Evolutionary conservation across 2,888 invertebrate genomes (phyloP).

Genomic region (Eupithecia dodoneata): DNA sequence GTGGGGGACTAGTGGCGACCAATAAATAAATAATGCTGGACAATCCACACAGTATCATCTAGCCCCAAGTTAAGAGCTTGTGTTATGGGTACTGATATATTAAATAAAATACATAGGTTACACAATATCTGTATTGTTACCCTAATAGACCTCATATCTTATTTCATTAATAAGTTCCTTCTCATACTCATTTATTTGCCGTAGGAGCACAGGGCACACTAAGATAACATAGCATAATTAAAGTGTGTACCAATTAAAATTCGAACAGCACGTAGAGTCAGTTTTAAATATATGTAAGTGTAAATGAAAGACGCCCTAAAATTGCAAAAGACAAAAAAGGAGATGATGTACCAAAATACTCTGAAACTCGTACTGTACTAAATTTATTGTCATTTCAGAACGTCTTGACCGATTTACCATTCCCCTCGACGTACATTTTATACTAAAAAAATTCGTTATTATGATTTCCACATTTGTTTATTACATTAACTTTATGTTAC

Average conservation of each 20-base stretch:
- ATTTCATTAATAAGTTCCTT: too few relatives aligned
- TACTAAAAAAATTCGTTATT: constrained; percentile 6
- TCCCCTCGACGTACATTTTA: neutral
- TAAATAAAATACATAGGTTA: too few relatives aligned
- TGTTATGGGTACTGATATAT: too few relatives aligned
- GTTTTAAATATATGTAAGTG: neutral
- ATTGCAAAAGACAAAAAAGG: neutral
- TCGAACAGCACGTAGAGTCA: neutral
- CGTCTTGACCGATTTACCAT: neutral
- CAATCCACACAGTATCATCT: too few relatives aligned
- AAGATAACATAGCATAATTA: too few relatives aligned
- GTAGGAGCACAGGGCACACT: too few relatives aligned
- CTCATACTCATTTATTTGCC: too few relatives aligned
- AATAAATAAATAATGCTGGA: too few relatives aligned
- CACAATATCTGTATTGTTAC: too few relatives aligned
- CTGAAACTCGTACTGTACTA: neutral
- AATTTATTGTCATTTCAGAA: neutral
- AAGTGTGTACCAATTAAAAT: too few relatives aligned
- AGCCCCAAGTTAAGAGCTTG: too few relatives aligned
- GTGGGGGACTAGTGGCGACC: neutral
- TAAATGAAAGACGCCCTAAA: neutral
- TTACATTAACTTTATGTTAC: constrained; percentile 6
- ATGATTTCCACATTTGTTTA: constrained; percentile 14
- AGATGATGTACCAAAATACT: neutral
- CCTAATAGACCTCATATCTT: too few relatives aligned